phyloP scores from a whole-genome alignment of 2,888 invertebrate genomes.

The Cactoblastis cactorum region DNA sequence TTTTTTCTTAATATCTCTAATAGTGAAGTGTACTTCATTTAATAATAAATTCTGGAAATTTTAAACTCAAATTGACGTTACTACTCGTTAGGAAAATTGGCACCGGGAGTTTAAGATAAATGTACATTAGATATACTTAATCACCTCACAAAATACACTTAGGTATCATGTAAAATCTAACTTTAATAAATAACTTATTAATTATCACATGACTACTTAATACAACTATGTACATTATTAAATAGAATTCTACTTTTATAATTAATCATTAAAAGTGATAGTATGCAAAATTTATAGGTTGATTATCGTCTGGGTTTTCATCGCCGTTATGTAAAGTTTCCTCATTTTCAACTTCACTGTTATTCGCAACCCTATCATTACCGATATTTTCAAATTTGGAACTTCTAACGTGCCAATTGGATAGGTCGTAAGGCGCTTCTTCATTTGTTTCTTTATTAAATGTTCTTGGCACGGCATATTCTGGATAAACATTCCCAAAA shows the following conservation, averaged over 20 bases:
- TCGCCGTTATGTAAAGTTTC: slow-evolving; percentile 24
- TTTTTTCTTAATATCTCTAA: slow-evolving; percentile 21
- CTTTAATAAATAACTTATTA: slow-evolving; percentile 65
- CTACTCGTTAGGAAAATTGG: slow-evolving; percentile 49
- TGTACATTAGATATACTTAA: slow-evolving; percentile 35
- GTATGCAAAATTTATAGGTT: slow-evolving; percentile 71
- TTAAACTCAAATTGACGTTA: slow-evolving; percentile 26
- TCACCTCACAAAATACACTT: slow-evolving; percentile 35
- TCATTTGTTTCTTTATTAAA: slow-evolving; percentile 36
- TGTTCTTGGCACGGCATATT: slow-evolving; percentile 33
- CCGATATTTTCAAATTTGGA: slow-evolving; percentile 34
- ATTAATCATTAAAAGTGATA: slow-evolving; percentile 57
- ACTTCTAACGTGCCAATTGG: slow-evolving; percentile 56
- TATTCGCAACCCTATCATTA: slow-evolving; percentile 31
- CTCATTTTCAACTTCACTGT: slow-evolving; percentile 42
- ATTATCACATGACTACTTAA: slow-evolving; percentile 63
- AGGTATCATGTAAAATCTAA: slow-evolving; percentile 53
- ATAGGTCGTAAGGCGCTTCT: slow-evolving; percentile 63
- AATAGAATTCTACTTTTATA: slow-evolving; percentile 23
- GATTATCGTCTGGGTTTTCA: slow-evolving; percentile 33
- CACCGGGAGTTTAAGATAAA: slow-evolving; percentile 47
- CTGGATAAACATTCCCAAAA: slow-evolving; percentile 30
- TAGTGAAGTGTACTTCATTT: slow-evolving; percentile 15
- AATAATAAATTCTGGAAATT: slow-evolving; percentile 10
- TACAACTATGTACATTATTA: slow-evolving; percentile 47